Evolutionary conservation across 2,113 vertebrate genomes (phyloP).

Genomic region (Phalacrocorax carbo): DNA sequence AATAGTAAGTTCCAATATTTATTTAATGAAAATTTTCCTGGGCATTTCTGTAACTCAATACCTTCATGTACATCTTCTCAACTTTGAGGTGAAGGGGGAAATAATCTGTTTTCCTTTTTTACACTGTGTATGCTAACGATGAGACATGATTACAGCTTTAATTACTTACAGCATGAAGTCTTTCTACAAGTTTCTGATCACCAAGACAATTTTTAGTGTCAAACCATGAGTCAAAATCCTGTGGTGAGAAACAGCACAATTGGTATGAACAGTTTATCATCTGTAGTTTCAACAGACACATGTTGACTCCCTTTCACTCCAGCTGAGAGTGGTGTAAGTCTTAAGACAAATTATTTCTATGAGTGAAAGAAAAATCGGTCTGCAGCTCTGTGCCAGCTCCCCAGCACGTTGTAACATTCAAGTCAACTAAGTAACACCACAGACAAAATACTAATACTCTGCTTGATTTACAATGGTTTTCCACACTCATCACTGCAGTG

Average conservation of each 20-base stretch:
- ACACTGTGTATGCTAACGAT: neutral
- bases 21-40: neutral
- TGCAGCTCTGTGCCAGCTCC: neutral
- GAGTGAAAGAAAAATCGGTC: neutral
- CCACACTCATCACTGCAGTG: neutral
- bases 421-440: neutral
- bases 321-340: neutral
- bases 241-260: slow-evolving; percentile 14
- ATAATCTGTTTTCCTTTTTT: neutral
- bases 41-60: neutral
- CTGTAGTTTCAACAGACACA: neutral
- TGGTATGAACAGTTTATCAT: neutral
- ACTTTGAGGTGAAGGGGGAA: neutral
- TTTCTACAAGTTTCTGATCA: slow-evolving; percentile 89
- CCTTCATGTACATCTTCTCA: neutral
- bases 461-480: neutral
- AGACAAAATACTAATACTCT: neutral
- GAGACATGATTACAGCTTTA: neutral
- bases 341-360: neutral
- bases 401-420: accelerated
- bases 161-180: slow-evolving; percentile 87
- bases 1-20: neutral
- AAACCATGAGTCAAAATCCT: slow-evolving; percentile 94
- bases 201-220: slow-evolving; percentile 92
- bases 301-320: neutral